These are phyloP conservation scores for Coleophora deauratella DNA, from an alignment of 2,888 invertebrate species.

Conservation along the genomic window DNA sequence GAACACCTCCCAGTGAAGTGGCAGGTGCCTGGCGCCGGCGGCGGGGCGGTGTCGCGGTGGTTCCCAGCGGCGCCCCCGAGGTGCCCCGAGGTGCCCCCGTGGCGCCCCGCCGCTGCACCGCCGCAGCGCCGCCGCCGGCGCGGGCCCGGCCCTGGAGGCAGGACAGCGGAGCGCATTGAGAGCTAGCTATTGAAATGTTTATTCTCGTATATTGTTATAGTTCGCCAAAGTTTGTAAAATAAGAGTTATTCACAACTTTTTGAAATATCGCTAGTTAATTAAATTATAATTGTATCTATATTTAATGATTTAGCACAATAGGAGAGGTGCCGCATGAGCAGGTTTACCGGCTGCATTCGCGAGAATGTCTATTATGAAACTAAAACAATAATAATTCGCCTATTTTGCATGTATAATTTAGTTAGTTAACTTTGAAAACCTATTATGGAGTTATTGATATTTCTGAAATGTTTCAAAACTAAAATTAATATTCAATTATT, in stretches of 20 bases:
- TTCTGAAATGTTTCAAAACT: conserved; percentile 70
- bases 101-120: too few relatives aligned
- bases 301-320: conserved; percentile 9
- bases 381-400: conserved; percentile 67
- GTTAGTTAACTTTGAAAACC: conserved; percentile 46
- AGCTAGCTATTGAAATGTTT: conserved; percentile 47
- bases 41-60: too few relatives aligned
- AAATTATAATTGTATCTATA: conserved; percentile 28
- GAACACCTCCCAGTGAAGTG: too few relatives aligned
- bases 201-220: conserved; percentile 65
- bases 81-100: too few relatives aligned
- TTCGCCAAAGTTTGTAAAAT: conserved; percentile 65
- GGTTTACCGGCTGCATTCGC: conserved; percentile 38
- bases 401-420: conserved; percentile 64
- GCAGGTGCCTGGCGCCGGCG: too few relatives aligned
- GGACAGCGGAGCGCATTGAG: too few relatives aligned
- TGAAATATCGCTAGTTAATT: conserved; percentile 53
- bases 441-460: conserved; percentile 67
- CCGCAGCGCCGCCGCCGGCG: too few relatives aligned
- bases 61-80: too few relatives aligned
- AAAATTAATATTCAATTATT: conserved; percentile 74
- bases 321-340: conserved; percentile 30
- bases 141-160: too few relatives aligned
- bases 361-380: too few relatives aligned
- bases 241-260: conserved; percentile 53